Evolutionary conservation across 2,113 vertebrate genomes (phyloP).

Genomic region (Sprattus sprattus): DNA sequence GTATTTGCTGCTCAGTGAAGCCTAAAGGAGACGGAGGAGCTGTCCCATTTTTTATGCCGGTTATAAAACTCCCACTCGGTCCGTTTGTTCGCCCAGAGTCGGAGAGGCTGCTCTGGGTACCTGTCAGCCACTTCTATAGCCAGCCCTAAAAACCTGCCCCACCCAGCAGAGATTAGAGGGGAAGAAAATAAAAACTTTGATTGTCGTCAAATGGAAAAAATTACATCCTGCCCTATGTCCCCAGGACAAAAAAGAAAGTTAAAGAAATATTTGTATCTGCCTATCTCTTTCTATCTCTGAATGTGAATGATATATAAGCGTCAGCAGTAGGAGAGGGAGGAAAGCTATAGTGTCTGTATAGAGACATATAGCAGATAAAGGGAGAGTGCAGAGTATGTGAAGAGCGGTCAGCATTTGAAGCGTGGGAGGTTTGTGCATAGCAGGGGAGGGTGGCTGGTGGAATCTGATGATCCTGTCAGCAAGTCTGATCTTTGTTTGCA

Average conservation of each 20-base stretch:
- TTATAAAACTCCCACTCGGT: background rate
- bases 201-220: slow-evolving; percentile 23
- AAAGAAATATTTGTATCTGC: background rate
- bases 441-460: background rate
- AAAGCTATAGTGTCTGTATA: background rate
- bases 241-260: background rate
- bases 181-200: slow-evolving; percentile 19
- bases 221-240: slow-evolving; percentile 3
- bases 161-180: slow-evolving; percentile 15
- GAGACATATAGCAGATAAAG: background rate
- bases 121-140: background rate
- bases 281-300: background rate
- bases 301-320: background rate
- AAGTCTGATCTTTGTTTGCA: background rate
- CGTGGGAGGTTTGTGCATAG: background rate
- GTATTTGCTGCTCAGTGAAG: background rate
- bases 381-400: background rate
- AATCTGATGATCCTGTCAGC: background rate
- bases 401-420: background rate
- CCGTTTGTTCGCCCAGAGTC: background rate
- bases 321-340: background rate
- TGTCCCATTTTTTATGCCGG: background rate
- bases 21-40: background rate
- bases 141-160: background rate
- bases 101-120: background rate